Conservation (phyloP, 2,888 invertebrate species). For the Drosophila greeni region DNA sequence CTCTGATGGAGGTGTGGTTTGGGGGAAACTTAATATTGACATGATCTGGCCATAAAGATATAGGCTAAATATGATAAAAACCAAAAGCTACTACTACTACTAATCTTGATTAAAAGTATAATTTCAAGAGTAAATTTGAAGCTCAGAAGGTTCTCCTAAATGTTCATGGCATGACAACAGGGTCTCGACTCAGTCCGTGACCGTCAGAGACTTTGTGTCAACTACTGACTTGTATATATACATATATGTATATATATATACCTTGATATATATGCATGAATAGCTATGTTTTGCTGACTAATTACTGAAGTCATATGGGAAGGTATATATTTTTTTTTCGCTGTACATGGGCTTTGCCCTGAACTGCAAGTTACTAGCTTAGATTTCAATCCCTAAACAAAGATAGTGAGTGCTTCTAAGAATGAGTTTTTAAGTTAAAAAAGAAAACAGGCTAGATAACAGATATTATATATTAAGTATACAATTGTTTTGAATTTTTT, state of each 20-base stretch:
- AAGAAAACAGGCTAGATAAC: background rate
- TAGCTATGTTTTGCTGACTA: background rate
- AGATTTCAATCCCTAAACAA: background rate
- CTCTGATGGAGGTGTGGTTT: background rate
- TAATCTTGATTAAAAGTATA: slow-evolving; percentile 5
- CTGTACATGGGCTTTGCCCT: background rate
- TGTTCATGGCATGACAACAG: slow-evolving; percentile 13
- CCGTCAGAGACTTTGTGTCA: background rate
- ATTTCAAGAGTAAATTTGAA: background rate
- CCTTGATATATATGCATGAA: background rate
- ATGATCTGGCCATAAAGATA: slow-evolving; percentile 16
- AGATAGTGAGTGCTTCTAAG: background rate
- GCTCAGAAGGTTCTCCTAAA: background rate
- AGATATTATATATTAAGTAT: background rate
- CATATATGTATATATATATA: background rate
- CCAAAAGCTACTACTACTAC: background rate
- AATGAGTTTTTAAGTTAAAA: background rate
- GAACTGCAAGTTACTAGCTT: background rate
- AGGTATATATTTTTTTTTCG: background rate
- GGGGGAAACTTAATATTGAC: slow-evolving; percentile 1
- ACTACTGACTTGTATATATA: background rate
- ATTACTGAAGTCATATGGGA: slow-evolving; percentile 1
- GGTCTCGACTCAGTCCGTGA: slow-evolving; percentile 1
- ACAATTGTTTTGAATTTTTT: background rate
- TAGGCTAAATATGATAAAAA: slow-evolving; percentile 5